Evolutionary conservation across 1,140 invertebrate species (phyloP).

Genomic region (silkworm (Bombyx mori)): DNA sequence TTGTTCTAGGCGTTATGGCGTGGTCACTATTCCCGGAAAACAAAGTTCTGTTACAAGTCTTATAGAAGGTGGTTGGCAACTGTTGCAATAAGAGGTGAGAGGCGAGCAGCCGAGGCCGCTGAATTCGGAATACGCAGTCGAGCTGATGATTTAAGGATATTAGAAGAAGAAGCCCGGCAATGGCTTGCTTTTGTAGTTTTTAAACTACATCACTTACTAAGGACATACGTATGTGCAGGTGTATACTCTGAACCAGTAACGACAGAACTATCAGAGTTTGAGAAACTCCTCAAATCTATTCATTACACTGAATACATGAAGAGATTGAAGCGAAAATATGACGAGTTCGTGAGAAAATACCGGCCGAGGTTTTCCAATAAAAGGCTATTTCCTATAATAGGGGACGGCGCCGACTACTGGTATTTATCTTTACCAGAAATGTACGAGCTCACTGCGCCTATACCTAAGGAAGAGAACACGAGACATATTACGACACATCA

Average conservation of each 20-base stretch:
- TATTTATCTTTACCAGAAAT: constrained; percentile 60
- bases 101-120: constrained; percentile 42
- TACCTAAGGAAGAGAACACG: constrained; percentile 24
- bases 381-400: constrained; percentile 57
- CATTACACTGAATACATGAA: constrained; percentile 64
- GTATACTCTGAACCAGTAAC: constrained; percentile 54
- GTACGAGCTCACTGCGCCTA: constrained; percentile 48
- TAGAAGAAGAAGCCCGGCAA: constrained; percentile 57
- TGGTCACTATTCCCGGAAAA: constrained; percentile 52
- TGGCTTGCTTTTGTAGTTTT: constrained; percentile 66
- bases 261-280: constrained; percentile 54
- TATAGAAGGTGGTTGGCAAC: constrained; percentile 55
- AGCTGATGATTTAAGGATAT: constrained; percentile 46
- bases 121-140: constrained; percentile 51
- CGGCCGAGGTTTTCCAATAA: constrained; percentile 50
- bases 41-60: constrained; percentile 53
- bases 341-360: constrained; percentile 50
- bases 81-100: constrained; percentile 50
- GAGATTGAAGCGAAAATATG: constrained; percentile 55
- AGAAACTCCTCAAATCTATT: constrained; percentile 60
- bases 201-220: constrained; percentile 64
- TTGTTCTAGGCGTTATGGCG: constrained; percentile 51
- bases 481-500: constrained; percentile 43
- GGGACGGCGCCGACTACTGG: constrained; percentile 61
- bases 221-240: constrained; percentile 53